phyloP scores from a whole-genome alignment of 2,113 vertebrate genomes.

The Gobio gobio region DNA sequence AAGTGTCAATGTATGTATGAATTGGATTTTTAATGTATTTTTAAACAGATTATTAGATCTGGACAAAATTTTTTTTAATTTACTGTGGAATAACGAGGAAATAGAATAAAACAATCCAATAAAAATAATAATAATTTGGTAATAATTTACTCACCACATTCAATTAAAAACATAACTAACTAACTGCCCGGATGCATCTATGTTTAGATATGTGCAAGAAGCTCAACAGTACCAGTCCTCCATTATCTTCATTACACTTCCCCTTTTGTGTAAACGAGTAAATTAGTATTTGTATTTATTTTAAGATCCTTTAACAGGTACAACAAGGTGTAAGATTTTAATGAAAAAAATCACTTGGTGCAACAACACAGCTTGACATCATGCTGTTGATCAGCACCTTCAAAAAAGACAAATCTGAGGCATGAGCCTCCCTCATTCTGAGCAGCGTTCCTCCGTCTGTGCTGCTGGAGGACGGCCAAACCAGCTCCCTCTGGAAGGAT shows the following conservation, averaged over 20 bases:
- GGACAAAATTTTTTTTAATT: not conserved
- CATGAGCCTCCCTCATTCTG: not conserved
- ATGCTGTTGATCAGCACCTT: conserved; percentile 29
- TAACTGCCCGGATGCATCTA: not conserved
- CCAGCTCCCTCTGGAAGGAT: conserved; percentile 35
- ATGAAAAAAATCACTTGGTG: not conserved
- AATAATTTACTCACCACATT: not conserved
- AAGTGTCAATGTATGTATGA: not conserved
- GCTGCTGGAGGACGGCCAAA: conserved; percentile 29
- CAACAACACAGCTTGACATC: conserved; percentile 7
- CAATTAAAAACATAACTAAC: not conserved
- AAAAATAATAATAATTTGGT: not conserved
- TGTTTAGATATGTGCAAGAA: not conserved
- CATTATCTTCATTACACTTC: not conserved
- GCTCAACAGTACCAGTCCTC: not conserved
- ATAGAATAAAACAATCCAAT: not conserved
- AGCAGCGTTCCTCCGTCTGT: conserved; percentile 13
- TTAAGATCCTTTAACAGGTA: not conserved
- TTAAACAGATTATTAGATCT: not conserved
- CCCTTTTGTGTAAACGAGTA: not conserved
- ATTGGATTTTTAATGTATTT: not conserved
- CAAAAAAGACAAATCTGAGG: conserved; percentile 10
- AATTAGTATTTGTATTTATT: not conserved
- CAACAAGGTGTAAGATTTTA: conserved; percentile 9
- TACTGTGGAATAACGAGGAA: not conserved